Base-by-base conservation (phyloP, 2,888 invertebrate species). In the Branchipolynoe longqiensis region DNA sequence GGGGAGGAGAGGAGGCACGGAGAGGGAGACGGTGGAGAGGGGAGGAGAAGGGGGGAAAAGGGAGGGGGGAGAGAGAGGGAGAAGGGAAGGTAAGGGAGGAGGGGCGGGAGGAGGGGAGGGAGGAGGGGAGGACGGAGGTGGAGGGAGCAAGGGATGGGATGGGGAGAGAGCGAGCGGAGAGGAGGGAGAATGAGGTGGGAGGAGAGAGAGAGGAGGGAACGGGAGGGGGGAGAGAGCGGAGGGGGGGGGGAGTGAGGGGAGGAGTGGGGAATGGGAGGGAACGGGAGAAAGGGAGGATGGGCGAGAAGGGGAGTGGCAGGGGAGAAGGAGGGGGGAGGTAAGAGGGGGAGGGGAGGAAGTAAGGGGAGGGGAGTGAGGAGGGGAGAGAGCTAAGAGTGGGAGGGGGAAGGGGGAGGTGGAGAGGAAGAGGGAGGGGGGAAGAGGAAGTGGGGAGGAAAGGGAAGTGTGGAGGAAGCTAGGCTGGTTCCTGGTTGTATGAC, bases 1-100 rank as follows among this genome's bases (percentile, higher is more conserved):
- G n/a, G n/a, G 54, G 40, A 84, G 28, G 84, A 85, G 33, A 85
- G 84, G 41, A 31, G 25, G 38, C 8, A n/a, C n/a, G 40, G 83
- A 28, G 83, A 38, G 82, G 83, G 82, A 28, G 40, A 33, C 18
- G 40, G 40, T 22, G 48, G 48, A 18, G 48, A 48, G 48, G 18
- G 48, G 18, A 18, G 48, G 48, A 48, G 48, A 18, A 48, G 48
- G 18, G 48, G 18, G 48, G 48, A 18, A n/a, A n/a, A n/a, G 48
- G 48, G 18, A 18, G 48, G 48, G 48, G 18, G 48, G 18, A 18
- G 18, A 18, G 48, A 18, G 18, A 18, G 48, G 18, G 48, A 48
- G 48, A 48, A 18, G 18, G 48, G 48, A 18, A 48, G 48, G 48
- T 12, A 18, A 18, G 48, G 18, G 48, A 18, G 18, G 48, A 18